Evolutionary conservation across 1,140 invertebrate genomes (phyloP), one percentile per base, ranked within the genome.

Genomic region (Brachionus calyciflorus): DNA sequence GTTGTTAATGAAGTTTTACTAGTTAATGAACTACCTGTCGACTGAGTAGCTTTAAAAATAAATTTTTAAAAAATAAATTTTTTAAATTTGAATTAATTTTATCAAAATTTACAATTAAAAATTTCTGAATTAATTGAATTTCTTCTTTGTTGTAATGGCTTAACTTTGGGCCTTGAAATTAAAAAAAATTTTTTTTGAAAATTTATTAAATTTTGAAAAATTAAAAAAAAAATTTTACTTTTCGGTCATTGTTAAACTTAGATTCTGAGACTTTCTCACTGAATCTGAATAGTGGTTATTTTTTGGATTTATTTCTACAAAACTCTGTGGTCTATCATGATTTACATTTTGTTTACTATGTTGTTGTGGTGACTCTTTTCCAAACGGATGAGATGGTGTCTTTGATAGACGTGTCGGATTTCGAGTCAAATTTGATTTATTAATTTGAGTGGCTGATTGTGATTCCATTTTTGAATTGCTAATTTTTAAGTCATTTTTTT

Each of bases 91-190:
- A n/a, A n/a, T n/a, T n/a, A n/a, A n/a, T 21, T 37, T 19, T 60
- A 12, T 37, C 19, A 37, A 60, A 57, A 57, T 19, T 37, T 60
- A 60, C 55, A 33, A 60, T 60, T 60, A 17, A 33, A 60, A 14
- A 60, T 33, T 33, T 65, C 60, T n/a, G 60, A 65, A 44, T 65
- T 65, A 17, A 65, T 65, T 65, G 60, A 65, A 41, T 65, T 65
- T 65, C 60, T 44, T 41, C 60, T 17, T n/a, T 41, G 60, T 44
- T 65, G 60, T n/a, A 65, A 44, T n/a, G 60, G 60, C 33, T 65
- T 65, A 21, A 65, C 60, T 44, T 65, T 65, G 10, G 60, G 37
- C 9, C 60, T 65, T 17, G 14, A 28, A 9, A 63, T 19, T 17
- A 17, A 65, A 21, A 65, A 24, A 26, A 14, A 4, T 41, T 24